Conservation (phyloP, 2,888 invertebrate species). For the Geotrupes spiniger region DNA sequence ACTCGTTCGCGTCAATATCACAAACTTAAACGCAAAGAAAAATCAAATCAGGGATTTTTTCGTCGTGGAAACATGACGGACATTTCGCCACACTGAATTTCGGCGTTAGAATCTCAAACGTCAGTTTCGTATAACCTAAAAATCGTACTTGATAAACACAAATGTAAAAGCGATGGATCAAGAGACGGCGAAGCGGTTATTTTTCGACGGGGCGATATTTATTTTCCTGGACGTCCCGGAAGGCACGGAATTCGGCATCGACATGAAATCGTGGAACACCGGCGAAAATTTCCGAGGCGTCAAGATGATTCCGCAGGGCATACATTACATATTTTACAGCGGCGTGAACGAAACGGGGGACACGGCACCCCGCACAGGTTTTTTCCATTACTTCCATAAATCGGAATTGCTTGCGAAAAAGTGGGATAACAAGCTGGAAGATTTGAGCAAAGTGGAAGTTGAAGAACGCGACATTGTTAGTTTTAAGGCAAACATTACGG, state of each 20-base stretch:
- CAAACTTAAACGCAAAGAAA: too few species aligned
- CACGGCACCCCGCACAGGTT: slow-evolving; percentile 67
- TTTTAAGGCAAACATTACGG: slow-evolving; percentile 65
- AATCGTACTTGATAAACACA: too few species aligned
- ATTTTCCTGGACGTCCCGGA: slow-evolving; percentile 82
- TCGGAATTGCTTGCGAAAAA: slow-evolving; percentile 82
- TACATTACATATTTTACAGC: slow-evolving; percentile 91
- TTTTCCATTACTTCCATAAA: slow-evolving; percentile 74
- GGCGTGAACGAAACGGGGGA: slow-evolving; percentile 63
- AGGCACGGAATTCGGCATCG: slow-evolving; percentile 96
- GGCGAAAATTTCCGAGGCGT: slow-evolving; percentile 91
- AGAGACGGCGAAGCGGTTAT: slow-evolving; percentile 69
- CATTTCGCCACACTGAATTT: too few species aligned
- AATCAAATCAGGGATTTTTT: too few species aligned
- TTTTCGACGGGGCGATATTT: slow-evolving; percentile 78
- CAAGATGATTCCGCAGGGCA: slow-evolving; percentile 98
- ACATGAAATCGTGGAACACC: slow-evolving; percentile 85
- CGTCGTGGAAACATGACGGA: too few species aligned
- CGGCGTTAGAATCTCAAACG: too few species aligned
- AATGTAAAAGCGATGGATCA: slow-evolving; percentile 59
- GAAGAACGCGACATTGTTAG: slow-evolving; percentile 63
- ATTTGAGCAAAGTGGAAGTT: slow-evolving; percentile 64
- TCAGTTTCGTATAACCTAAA: too few species aligned
- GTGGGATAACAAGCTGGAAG: slow-evolving; percentile 81
- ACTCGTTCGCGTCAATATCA: too few species aligned